Conservation (phyloP, 2,888 invertebrate species). For the Dyspetes luteomarginatus region DNA sequence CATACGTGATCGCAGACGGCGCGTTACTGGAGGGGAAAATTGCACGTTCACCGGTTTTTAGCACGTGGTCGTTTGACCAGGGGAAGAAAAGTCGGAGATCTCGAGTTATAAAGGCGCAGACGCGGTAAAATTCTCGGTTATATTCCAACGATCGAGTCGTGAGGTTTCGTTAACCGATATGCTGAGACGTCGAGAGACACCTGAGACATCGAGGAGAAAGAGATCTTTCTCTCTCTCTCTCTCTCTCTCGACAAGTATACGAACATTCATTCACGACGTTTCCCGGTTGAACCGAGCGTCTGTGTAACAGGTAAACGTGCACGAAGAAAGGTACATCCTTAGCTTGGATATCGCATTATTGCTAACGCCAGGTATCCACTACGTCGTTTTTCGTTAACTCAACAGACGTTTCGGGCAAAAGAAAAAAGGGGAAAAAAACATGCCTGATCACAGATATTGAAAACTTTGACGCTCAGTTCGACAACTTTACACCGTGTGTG, state of each 20-base stretch:
- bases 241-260: slow-evolving; percentile 12
- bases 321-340: neutral
- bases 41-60: slow-evolving; percentile 68
- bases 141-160: slow-evolving; percentile 6
- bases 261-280: slow-evolving; percentile 52
- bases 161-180: slow-evolving; percentile 16
- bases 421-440: neutral
- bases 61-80: slow-evolving; percentile 66
- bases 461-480: slow-evolving; percentile 31
- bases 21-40: slow-evolving; percentile 63
- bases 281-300: slow-evolving; percentile 20
- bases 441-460: slow-evolving; percentile 9
- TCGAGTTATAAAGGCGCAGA: slow-evolving; percentile 60
- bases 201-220: slow-evolving; percentile 5
- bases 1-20: slow-evolving; percentile 57
- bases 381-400: neutral
- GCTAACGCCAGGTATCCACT: neutral
- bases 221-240: neutral
- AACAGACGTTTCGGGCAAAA: neutral
- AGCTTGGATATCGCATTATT: neutral
- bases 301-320: slow-evolving; percentile 26
- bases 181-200: neutral
- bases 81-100: neutral
- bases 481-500: neutral
- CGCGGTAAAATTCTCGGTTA: slow-evolving; percentile 52